Evolutionary conservation across 2,797 vertebrate genomes (phyloP), one percentile per base, ranked within the genome.

Genomic region (Sparidentex hasta): DNA sequence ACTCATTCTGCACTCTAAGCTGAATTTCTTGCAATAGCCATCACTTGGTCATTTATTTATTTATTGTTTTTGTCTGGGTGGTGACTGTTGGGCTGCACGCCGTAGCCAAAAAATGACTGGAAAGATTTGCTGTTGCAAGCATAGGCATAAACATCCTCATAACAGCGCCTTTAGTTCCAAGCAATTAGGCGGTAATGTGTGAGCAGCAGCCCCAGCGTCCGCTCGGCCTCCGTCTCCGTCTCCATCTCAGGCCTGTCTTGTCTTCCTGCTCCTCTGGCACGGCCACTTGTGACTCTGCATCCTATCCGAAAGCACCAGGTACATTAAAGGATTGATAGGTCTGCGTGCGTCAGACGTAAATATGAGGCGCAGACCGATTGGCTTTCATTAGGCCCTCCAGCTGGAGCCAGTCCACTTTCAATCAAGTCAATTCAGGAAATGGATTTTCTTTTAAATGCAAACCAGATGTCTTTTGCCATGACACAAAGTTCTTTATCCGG

Each of bases 141-240:
- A 87, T 76, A 84, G 90, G 91, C 91, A 91, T 92, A 85, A 91
- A 90, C 90, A 90, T 93, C 88, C 85, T 90, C 90, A 88, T 87
- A 91, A 92, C 90, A 83, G 88, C 68, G 81, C 87, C 83, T 91
- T 93, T 92, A 92, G 91, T 93, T 94, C 90, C 90, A 80, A 90
- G 90, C 93, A 92, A 92, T 94, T 94, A 94, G 86, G 87, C 92
- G 88, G 86, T 91, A 88, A 92, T 91, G 91, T 91, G 89, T 84
- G 75, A 71, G 87, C 78, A 71, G 85, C 83, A 78, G 83, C 73
- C 75, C 86, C 17, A 52, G 82, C 74, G 61, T 88, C 90, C 88
- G 63, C 79, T 87, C 72, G 47, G 74, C 79, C 79, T 85, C 78
- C 1, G 33, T 7, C 29, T 33, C 29, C 65, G 74, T 83, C 90